phyloP scores from a whole-genome alignment of 2,888 invertebrate species.

The Eubasilissa splendida region DNA sequence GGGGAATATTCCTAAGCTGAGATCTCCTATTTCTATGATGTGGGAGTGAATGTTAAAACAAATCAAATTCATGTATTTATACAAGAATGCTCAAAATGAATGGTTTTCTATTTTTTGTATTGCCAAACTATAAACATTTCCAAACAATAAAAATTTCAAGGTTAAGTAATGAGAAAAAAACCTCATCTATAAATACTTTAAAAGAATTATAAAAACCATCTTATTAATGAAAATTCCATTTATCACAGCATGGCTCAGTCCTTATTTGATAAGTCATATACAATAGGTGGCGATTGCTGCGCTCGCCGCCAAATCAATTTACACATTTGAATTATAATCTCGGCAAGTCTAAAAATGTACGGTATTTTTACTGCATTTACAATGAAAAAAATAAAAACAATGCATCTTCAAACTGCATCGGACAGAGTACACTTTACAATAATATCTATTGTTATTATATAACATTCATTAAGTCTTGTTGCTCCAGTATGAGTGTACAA shows the following conservation, averaged over 20 bases:
- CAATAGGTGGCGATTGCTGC: constrained; percentile 38
- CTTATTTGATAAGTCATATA: constrained; percentile 36
- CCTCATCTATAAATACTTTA: not conserved
- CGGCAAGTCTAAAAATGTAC: not conserved
- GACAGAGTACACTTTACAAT: constrained; percentile 37
- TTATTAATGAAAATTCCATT: constrained; percentile 45
- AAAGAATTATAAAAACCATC: constrained; percentile 26
- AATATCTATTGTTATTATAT: constrained; percentile 57
- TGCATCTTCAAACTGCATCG: not conserved
- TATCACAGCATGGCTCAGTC: constrained; percentile 52
- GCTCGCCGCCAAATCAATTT: constrained; percentile 26
- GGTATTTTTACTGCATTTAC: constrained; percentile 17
- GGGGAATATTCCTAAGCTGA: too few species aligned
- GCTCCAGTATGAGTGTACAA: constrained; percentile 58
- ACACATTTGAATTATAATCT: not conserved
- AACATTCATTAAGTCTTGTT: constrained; percentile 58
- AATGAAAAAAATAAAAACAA: constrained; percentile 23
- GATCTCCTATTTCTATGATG: too few species aligned
- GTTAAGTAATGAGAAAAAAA: constrained; percentile 8
- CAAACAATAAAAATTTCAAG: constrained; percentile 10
- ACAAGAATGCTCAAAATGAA: not conserved
- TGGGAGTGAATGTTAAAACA: too few species aligned
- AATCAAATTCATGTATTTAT: too few species aligned
- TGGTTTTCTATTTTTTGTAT: not conserved
- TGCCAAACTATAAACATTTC: not conserved